These are phyloP conservation scores for Cinclus cinclus DNA, from an alignment of 2,113 vertebrate species.

Conservation along the genomic window DNA sequence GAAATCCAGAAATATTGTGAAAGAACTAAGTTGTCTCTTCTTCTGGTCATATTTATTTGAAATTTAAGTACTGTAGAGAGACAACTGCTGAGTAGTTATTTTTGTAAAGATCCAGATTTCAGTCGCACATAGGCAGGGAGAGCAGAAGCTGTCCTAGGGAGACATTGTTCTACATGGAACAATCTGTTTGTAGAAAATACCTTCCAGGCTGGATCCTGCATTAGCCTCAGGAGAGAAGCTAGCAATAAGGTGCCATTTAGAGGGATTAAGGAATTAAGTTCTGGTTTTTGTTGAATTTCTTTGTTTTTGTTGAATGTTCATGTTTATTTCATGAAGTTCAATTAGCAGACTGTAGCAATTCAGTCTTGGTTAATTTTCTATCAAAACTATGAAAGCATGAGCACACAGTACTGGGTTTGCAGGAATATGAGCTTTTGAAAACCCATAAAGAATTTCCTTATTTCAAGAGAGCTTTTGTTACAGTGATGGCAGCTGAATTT, in stretches of 20 bases:
- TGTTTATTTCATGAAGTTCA: background rate
- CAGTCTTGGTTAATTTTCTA: background rate
- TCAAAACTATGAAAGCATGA: background rate
- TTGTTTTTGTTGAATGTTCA: background rate
- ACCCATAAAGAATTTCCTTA: background rate
- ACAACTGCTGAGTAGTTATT: background rate
- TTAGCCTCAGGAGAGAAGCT: background rate
- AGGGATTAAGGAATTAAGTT: background rate
- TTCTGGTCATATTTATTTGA: background rate
- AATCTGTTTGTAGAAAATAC: background rate
- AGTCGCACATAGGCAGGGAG: background rate
- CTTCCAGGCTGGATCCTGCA: background rate
- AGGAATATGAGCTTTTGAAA: background rate
- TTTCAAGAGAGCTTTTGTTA: background rate
- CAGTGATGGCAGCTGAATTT: background rate
- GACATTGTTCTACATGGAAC: accelerated
- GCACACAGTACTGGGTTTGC: background rate
- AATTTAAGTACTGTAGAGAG: background rate
- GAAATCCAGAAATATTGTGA: background rate
- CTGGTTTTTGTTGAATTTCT: background rate
- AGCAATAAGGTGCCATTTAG: background rate
- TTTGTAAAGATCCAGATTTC: background rate
- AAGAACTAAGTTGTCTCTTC: background rate
- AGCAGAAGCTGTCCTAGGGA: background rate
- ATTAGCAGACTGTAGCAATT: background rate